phyloP scores from a whole-genome alignment of 2,888 invertebrate species.

The Neoitamus cyanurus region DNA sequence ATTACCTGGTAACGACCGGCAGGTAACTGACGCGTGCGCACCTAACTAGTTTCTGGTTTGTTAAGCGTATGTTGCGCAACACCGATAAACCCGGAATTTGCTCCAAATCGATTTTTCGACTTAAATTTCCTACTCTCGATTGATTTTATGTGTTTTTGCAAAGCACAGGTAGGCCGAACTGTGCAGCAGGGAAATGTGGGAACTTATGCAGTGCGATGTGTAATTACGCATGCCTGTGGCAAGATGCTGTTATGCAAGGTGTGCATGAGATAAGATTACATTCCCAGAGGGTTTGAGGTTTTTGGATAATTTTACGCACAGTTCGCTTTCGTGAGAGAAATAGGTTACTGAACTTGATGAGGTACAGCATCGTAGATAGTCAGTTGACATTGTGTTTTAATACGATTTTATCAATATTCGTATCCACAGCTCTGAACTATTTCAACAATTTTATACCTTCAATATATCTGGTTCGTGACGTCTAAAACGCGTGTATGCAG shows the following conservation, averaged over 20 bases:
- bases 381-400: background rate
- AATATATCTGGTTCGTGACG: too few species aligned
- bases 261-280: background rate
- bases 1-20: background rate
- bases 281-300: background rate
- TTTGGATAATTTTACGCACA: background rate
- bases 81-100: conserved; percentile 33
- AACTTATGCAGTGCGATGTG: background rate
- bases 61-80: background rate
- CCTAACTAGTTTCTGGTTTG: conserved; percentile 7
- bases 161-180: background rate
- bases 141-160: background rate
- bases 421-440: too few species aligned
- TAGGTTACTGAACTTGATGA: background rate
- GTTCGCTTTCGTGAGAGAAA: background rate
- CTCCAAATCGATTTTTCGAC: conserved; percentile 13
- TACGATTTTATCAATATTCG: too few species aligned
- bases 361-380: background rate
- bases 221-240: background rate
- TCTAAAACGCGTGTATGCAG: too few species aligned
- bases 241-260: background rate
- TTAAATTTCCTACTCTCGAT: conserved; percentile 16
- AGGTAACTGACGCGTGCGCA: background rate
- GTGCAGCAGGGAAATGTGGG: background rate
- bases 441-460: too few species aligned